Evolutionary conservation across 1,140 invertebrate species (phyloP).

Genomic region (Parapsyche elsis): DNA sequence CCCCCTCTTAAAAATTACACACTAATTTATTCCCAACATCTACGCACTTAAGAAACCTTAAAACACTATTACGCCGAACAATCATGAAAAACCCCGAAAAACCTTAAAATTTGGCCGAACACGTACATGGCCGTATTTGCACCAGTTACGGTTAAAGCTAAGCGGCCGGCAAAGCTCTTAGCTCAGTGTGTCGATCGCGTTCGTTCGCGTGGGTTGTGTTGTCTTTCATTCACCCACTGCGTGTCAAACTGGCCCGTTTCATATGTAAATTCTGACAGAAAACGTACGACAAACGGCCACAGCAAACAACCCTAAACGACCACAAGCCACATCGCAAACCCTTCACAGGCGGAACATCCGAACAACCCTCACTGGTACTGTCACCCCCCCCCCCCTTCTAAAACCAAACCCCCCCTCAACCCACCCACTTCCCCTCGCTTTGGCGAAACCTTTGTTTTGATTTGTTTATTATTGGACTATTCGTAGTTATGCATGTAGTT

Average conservation of each 20-base stretch:
- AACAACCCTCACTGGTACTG: background rate
- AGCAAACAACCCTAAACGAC: background rate
- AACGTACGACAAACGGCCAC: background rate
- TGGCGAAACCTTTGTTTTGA: background rate
- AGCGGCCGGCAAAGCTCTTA: too few relatives aligned
- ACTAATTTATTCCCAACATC: too few relatives aligned
- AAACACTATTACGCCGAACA: too few relatives aligned
- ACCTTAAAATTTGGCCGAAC: too few relatives aligned
- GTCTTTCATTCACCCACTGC: too few relatives aligned
- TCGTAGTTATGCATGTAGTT: too few relatives aligned
- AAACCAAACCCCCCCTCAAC: background rate
- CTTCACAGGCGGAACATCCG: background rate
- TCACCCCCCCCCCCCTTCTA: background rate
- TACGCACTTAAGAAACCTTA: too few relatives aligned
- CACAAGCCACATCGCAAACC: background rate
- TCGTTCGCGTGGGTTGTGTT: background rate
- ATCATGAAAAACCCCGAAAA: too few relatives aligned
- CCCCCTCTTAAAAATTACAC: too few relatives aligned
- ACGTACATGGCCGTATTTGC: too few relatives aligned
- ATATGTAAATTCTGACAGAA: constrained; percentile 20
- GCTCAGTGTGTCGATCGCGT: constrained; percentile 2
- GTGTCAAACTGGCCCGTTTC: background rate
- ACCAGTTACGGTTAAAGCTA: too few relatives aligned
- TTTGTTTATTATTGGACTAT: too few relatives aligned
- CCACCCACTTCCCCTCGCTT: background rate